A percentile compares a stretch with the other conserved stretches of the same genome.
These are phyloP conservation scores for Hydrochoerus hydrochaeris DNA, from an alignment of 2,113 vertebrate genomes.

Conservation along the genomic window DNA sequence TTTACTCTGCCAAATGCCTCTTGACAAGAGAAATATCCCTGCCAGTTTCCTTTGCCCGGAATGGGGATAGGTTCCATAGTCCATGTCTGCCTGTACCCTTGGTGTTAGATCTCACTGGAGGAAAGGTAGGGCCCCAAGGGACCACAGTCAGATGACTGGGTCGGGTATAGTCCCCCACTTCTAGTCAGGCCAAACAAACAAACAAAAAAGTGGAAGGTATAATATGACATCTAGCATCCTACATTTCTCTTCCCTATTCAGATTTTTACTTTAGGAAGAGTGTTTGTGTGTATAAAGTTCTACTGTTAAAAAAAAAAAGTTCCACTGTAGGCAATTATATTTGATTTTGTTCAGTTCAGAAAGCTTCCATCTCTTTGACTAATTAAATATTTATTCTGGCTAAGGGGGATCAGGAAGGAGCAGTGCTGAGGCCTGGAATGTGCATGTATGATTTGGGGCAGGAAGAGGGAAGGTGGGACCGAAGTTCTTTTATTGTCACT, in stretches of 20 bases:
- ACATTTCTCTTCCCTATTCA: not conserved
- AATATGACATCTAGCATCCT: not conserved
- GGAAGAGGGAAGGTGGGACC: not conserved
- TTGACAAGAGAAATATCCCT: conserved; percentile 18
- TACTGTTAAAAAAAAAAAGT: not conserved
- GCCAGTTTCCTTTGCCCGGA: not conserved
- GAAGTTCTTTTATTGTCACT: conserved; percentile 30
- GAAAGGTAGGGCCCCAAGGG: not conserved
- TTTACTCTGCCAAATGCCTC: not conserved
- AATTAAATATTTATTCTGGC: conserved; percentile 75
- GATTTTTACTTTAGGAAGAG: not conserved
- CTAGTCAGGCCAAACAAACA: not conserved
- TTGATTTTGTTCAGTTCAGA: conserved; percentile 65
- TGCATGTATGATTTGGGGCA: not conserved
- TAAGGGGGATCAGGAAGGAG: conserved; percentile 31
- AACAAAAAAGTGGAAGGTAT: not conserved
- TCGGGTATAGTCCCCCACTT: not conserved
- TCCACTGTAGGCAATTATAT: conserved; percentile 21
- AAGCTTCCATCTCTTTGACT: conserved; percentile 62
- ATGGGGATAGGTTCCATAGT: not conserved
- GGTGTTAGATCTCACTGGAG: not conserved
- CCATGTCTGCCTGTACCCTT: not conserved
- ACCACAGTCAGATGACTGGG: not conserved
- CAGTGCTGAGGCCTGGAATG: conserved; percentile 26
- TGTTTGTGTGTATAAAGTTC: not conserved